Evolutionary conservation across 2,113 vertebrate genomes (phyloP).

Genomic region (Ibidorhyncha struthersii): DNA sequence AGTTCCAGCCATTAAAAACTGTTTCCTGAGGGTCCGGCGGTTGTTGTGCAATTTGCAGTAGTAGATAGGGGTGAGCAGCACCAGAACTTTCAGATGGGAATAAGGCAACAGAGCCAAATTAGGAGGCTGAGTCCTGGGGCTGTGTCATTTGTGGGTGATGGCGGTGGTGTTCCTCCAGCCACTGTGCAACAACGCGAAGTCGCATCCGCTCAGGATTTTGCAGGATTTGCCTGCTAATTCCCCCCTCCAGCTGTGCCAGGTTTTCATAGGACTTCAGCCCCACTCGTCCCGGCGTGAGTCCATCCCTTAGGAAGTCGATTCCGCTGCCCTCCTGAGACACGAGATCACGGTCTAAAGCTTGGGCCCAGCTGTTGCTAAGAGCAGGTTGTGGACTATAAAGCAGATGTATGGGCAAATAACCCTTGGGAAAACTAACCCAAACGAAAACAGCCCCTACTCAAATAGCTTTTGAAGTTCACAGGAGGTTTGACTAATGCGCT

Average conservation of each 20-base stretch:
- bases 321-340: neutral
- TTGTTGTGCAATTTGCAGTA: neutral
- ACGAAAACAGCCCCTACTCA: neutral
- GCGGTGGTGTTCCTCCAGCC: neutral
- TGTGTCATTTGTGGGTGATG: neutral
- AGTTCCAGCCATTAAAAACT: neutral
- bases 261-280: neutral
- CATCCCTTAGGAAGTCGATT: neutral
- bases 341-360: neutral
- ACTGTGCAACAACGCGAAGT: fast-evolving
- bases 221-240: neutral
- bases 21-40: neutral
- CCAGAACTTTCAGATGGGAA: neutral
- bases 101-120: neutral
- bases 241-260: neutral
- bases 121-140: neutral
- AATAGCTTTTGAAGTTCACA: neutral
- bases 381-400: neutral
- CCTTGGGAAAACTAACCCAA: neutral
- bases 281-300: fast-evolving
- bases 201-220: neutral
- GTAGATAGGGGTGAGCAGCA: neutral
- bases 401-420: neutral
- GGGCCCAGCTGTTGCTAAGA: neutral
- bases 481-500: neutral